phyloP scores from a whole-genome alignment of 2,113 vertebrate species.

The Aegithalos caudatus region DNA sequence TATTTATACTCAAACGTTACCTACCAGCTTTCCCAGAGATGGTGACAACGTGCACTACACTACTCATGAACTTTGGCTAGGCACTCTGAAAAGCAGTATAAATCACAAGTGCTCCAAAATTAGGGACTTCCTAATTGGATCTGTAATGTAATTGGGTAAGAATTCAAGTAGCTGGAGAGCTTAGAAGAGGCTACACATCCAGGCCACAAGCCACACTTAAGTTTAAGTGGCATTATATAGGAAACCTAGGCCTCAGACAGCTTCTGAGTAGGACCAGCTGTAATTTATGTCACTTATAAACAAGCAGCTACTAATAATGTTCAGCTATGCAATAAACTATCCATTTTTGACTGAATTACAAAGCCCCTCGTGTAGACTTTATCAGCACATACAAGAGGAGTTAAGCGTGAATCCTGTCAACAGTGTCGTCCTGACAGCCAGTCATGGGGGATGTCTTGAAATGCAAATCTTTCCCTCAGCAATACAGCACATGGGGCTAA shows the following conservation, averaged over 20 bases:
- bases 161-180: not conserved
- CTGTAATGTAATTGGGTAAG: not conserved
- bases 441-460: not conserved
- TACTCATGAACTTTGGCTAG: not conserved
- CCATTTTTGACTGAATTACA: not conserved
- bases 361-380: not conserved
- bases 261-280: not conserved
- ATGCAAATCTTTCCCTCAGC: not conserved
- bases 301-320: not conserved
- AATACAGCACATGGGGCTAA: not conserved
- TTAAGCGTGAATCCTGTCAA: not conserved
- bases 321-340: not conserved
- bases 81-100: not conserved
- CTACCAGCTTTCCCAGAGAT: not conserved
- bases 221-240: not conserved
- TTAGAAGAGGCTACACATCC: not conserved
- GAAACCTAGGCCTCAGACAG: not conserved
- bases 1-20: not conserved
- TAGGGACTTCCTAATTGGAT: not conserved
- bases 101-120: not conserved
- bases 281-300: not conserved
- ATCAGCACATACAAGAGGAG: not conserved
- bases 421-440: not conserved
- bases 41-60: not conserved
- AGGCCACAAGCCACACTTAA: not conserved